Percentiles rank a stretch among this genome's conserved stretches.
These are phyloP conservation scores for Symphodus melops DNA, from an alignment of 2,113 vertebrate species.

Conservation along the genomic window DNA sequence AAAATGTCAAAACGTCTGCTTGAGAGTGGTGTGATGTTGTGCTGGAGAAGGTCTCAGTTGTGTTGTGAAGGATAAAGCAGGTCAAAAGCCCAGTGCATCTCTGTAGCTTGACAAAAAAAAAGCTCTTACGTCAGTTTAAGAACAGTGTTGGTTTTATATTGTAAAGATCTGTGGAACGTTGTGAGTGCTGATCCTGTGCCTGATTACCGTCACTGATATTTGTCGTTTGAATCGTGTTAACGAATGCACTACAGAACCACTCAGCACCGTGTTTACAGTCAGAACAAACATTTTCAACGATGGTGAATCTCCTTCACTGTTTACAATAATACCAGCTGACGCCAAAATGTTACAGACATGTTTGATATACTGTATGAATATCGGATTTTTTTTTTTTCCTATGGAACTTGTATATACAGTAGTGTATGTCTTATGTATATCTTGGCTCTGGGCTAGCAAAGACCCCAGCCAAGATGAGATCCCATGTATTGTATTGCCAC, in stretches of 20 bases:
- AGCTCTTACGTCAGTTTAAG: slow-evolving; percentile 71
- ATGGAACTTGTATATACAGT: slow-evolving; percentile 53
- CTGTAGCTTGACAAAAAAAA: slow-evolving; percentile 66
- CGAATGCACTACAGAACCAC: slow-evolving; percentile 70
- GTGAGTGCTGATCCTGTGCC: slow-evolving; percentile 81
- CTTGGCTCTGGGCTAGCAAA: slow-evolving; percentile 66
- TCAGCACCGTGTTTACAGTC: slow-evolving; percentile 73
- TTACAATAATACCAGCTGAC: slow-evolving; percentile 81
- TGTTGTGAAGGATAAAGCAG: slow-evolving; percentile 34
- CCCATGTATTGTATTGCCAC: slow-evolving; percentile 66
- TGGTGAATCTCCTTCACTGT: slow-evolving; percentile 65
- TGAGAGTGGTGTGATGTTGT: slow-evolving; percentile 26
- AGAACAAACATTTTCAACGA: slow-evolving; percentile 45
- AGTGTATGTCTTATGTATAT: slow-evolving; percentile 49
- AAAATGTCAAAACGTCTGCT: slow-evolving; percentile 32
- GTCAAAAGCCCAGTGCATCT: slow-evolving; percentile 74
- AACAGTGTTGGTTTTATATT: slow-evolving; percentile 70
- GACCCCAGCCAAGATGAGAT: slow-evolving; percentile 43
- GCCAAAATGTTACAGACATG: slow-evolving; percentile 73
- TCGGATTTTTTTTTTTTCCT: slow-evolving; percentile 48
- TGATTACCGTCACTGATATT: slow-evolving; percentile 73
- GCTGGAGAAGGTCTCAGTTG: slow-evolving; percentile 12
- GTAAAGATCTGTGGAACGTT: slow-evolving; percentile 72
- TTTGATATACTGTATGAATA: slow-evolving; percentile 68
- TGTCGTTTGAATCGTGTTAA: slow-evolving; percentile 68